Conservation (phyloP, 2,113 vertebrate genomes). For the Ciconia maguari region DNA sequence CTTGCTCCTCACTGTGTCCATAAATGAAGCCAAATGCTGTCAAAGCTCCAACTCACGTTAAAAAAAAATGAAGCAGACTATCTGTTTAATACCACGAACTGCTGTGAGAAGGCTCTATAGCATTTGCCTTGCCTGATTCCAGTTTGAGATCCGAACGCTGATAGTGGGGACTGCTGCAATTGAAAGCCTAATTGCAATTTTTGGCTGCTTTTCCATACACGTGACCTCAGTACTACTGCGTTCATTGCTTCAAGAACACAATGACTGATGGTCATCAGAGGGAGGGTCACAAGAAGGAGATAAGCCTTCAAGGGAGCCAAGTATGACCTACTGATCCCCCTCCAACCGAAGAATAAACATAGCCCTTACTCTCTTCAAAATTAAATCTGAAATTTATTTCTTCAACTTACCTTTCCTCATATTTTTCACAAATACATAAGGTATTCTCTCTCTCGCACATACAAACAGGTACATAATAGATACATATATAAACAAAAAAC, state of each 20-base stretch:
- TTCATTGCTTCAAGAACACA: neutral
- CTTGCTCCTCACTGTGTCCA: neutral
- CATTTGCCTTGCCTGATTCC: neutral
- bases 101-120: neutral
- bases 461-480: neutral
- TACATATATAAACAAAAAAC: neutral
- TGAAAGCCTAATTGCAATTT: neutral
- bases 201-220: neutral
- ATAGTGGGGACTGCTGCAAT: neutral
- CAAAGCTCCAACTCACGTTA: neutral
- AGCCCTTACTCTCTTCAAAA: neutral
- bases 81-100: neutral
- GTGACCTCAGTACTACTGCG: rapidly evolving
- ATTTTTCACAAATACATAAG: neutral
- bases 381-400: neutral
- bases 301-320: neutral
- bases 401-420: neutral
- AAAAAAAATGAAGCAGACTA: neutral
- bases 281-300: neutral
- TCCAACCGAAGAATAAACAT: neutral
- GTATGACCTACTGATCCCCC: neutral
- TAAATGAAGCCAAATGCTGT: neutral
- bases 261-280: neutral
- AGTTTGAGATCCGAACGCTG: neutral
- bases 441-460: neutral